phyloP scores from a whole-genome alignment of 2,113 vertebrate genomes.

The Bombycilla garrulus region DNA sequence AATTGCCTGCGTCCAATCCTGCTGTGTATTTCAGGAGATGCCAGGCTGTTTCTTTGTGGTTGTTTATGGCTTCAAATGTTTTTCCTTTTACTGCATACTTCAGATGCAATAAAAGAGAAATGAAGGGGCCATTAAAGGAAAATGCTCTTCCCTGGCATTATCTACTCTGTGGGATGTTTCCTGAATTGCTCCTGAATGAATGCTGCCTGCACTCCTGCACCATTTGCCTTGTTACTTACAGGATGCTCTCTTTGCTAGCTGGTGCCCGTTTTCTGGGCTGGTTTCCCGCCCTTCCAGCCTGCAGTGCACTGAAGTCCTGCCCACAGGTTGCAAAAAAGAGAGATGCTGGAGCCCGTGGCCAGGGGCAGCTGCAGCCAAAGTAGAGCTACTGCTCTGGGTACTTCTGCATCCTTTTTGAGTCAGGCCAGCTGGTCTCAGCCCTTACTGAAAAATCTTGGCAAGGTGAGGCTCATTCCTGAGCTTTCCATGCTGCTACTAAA shows the following conservation, averaged over 20 bases:
- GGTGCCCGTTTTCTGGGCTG: neutral
- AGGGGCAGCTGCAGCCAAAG: neutral
- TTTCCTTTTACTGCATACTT: conserved; percentile 10
- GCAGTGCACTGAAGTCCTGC: neutral
- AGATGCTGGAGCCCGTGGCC: neutral
- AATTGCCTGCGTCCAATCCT: neutral
- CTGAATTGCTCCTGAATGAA: neutral
- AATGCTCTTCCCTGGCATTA: neutral
- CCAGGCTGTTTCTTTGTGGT: neutral
- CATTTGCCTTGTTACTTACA: neutral
- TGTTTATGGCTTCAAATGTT: neutral
- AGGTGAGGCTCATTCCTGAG: neutral
- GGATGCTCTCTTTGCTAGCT: neutral
- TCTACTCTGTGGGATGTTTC: neutral
- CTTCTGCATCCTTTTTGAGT: neutral
- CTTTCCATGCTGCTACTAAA: neutral
- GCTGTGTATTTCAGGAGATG: neutral
- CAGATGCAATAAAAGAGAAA: conserved; percentile 12
- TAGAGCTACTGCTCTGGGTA: neutral
- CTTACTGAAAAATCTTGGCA: neutral
- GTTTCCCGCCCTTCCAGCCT: neutral
- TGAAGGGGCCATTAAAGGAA: neutral
- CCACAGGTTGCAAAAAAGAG: neutral
- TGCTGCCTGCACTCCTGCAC: neutral
- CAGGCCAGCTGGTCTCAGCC: neutral